Base-by-base conservation (phyloP, 2,888 invertebrate species). In the Clitarchus hookeri region DNA sequence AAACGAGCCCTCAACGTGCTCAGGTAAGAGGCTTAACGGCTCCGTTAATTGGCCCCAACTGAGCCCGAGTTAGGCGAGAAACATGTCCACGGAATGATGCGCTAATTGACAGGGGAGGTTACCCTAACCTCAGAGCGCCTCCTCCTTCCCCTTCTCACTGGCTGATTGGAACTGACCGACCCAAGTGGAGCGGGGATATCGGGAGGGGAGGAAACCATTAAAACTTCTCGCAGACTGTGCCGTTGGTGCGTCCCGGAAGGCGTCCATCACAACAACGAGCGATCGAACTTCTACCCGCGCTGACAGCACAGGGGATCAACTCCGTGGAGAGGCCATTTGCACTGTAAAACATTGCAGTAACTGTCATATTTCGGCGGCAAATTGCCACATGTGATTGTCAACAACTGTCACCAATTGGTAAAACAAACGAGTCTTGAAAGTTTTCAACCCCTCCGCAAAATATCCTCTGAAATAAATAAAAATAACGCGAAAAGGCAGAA, bases 1-100 rank as follows among this genome's bases (percentile, higher is more conserved):
- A 19, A 19, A 19, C 65, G 23, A 65, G 23, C 65, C 65, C n/a
- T 19, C 13, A 65, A 19, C 65, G 65, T n/a, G 65, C 65, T 23
- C 65, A 65, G 65, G 65, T 65, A 65, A 65, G 65, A 65, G 65
- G 65, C n/a, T 65, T 65, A 65, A n/a, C 65, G 65, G 65, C 23
- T 8, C 65, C 65, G n/a, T 65, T 65, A 65, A 65, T 65, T 65
- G 65, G 23, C 65, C 53, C 36, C 36, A 4, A 36, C 36, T 36
- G 36, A 36, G 36, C 36, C 65, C 65, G 65, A 65, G 65, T n/a
- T 48, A 65, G 65, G 65, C 19, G 65, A n/a, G 65, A 65, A 65
- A 65, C 65, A 65, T 65, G 48, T 65, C 19, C 65, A 9, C 65
- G 65, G 65, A 65, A 65, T 65, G 65, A 11, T 65, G 3, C 65